phyloP scores from a whole-genome alignment of 2,888 invertebrate genomes.

The Reticulitermes lucifugus region DNA sequence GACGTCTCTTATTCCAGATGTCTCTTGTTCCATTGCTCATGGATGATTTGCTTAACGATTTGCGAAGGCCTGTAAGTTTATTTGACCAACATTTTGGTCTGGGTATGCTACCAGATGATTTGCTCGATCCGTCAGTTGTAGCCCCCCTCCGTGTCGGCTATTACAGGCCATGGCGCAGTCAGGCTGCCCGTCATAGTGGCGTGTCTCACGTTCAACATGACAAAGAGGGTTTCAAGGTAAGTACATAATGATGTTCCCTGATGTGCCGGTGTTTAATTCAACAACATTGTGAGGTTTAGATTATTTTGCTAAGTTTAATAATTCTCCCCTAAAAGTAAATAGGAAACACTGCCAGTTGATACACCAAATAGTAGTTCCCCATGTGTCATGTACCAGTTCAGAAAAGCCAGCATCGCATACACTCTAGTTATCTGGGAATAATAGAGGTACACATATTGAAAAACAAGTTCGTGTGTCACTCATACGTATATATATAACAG shows the following conservation, averaged over 20 bases:
- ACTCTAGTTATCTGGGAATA: too few species aligned
- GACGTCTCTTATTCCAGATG: slow-evolving; percentile 53
- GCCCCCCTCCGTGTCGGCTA: slow-evolving; percentile 42
- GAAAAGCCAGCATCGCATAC: too few species aligned
- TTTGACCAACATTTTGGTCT: slow-evolving; percentile 53
- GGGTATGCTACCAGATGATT: slow-evolving; percentile 49
- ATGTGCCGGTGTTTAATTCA: too few species aligned
- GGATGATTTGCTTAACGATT: slow-evolving; percentile 54
- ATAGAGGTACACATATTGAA: too few species aligned
- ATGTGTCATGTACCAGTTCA: too few species aligned
- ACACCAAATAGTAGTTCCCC: too few species aligned
- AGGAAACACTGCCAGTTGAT: too few species aligned
- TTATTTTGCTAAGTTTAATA: too few species aligned
- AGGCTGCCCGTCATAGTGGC: slow-evolving; percentile 41
- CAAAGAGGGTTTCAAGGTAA: slow-evolving; percentile 50
- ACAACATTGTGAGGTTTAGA: too few species aligned
- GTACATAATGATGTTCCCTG: not conserved
- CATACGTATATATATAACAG: too few species aligned
- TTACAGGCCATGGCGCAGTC: slow-evolving; percentile 47
- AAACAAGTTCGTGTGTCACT: too few species aligned
- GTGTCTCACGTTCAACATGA: slow-evolving; percentile 40
- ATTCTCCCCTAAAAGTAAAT: too few species aligned
- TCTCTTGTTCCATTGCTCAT: slow-evolving; percentile 55
- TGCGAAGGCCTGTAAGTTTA: slow-evolving; percentile 50
- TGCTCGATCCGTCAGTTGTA: slow-evolving; percentile 11